Percentiles rank a stretch among this genome's conserved stretches.
These are phyloP conservation scores for Cynocephalus volans DNA, from an alignment of 2,113 vertebrate species.

Conservation along the genomic window DNA sequence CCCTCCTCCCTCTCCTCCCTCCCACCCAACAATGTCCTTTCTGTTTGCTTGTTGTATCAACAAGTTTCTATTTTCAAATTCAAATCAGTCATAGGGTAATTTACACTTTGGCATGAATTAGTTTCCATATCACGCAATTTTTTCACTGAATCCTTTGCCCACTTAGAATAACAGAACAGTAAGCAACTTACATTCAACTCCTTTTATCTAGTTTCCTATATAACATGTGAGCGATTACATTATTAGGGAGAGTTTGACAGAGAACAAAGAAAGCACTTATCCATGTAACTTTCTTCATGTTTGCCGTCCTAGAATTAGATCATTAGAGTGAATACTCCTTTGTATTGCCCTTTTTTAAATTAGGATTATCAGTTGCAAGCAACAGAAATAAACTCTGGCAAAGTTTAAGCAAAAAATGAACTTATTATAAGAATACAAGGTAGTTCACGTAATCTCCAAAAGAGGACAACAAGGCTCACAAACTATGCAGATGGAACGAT, in stretches of 20 bases:
- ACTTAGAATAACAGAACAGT: slow-evolving; percentile 45
- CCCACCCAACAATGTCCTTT: too few species aligned
- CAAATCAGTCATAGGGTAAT: slow-evolving; percentile 28
- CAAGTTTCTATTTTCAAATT: slow-evolving; percentile 56
- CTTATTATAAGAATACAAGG: not conserved
- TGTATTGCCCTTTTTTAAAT: not conserved
- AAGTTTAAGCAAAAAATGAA: slow-evolving; percentile 30
- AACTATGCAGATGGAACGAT: not conserved
- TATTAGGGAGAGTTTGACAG: not conserved
- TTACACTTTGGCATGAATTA: slow-evolving; percentile 36
- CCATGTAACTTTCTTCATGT: not conserved
- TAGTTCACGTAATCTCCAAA: not conserved
- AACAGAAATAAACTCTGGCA: not conserved
- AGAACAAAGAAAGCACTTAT: not conserved
- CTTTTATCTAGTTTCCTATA: not conserved
- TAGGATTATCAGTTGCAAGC: not conserved
- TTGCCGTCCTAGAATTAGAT: slow-evolving; percentile 6
- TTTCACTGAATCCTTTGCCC: not conserved
- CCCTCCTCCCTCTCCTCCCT: too few species aligned
- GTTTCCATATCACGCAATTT: not conserved
- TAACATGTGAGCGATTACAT: not conserved
- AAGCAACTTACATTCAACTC: not conserved
- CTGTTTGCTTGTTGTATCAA: too few species aligned
- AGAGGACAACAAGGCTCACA: not conserved
- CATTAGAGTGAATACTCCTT: not conserved